Base-by-base conservation (phyloP, 2,888 invertebrate genomes). In the Epirrita christyi region DNA sequence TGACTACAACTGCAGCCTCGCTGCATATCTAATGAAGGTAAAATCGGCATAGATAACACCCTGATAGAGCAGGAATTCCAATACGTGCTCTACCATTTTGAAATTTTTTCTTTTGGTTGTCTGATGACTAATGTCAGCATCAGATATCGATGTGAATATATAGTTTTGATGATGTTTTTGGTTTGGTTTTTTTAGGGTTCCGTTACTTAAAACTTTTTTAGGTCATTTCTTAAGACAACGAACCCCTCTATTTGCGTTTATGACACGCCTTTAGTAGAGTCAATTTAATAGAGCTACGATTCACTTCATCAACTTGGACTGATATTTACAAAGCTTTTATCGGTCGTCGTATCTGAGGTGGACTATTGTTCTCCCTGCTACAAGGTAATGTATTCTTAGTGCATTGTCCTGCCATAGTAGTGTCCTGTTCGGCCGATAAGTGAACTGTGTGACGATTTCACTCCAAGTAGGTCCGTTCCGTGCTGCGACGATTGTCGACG, bases 1-100 rank as follows among this genome's bases (percentile, higher is more conserved):
- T 82, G 82, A 84, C 79, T 80, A 62, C 69, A 55, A 72, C 75
- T 82, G 80, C 84, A 86, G 78, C 77, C 75, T 81, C 76, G 75
- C 79, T 79, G 83, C 80, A 85, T 85, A 76, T 72, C 75, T 76
- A 78, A 81, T 78, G 69, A 69, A 64, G 69, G 73, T 76, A 78
- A 71, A 76, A 75, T 78, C 65, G 59, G 56, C 68, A 66, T 67
- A 70, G 61, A 73, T 66, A 44, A 56, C 53, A 55, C 73, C 68
- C 70, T 63, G 66, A 68, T 64, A 70, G 13, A 46, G 32, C 47
- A 42, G 67, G 42, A 64, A 52, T 50, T 41, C 55, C 41, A 38
- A 59, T 55, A 50, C 49, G 56, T 61, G n/a, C 53, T 64, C 47
- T 56, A 61, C 53, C 52, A 21, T 42, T 40, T 42, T 34, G 7